These are phyloP conservation scores for Ochlodes sylvanus DNA, from an alignment of 2,888 invertebrate species.

Conservation along the genomic window DNA sequence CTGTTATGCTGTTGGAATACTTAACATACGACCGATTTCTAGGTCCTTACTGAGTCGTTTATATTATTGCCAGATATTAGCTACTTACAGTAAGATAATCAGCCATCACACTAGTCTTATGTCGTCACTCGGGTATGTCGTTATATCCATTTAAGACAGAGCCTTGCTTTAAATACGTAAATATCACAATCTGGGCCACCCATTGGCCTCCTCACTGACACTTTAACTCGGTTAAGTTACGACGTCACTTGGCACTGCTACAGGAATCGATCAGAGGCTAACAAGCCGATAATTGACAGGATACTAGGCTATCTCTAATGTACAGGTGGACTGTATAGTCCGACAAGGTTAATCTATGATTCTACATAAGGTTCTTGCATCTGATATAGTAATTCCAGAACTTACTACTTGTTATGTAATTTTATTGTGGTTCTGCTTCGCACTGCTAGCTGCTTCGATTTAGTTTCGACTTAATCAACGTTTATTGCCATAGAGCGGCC, in stretches of 20 bases:
- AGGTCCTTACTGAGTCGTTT: no score
- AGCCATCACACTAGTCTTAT: neutral
- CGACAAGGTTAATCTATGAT: neutral
- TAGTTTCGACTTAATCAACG: no score
- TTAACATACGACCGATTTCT: no score
- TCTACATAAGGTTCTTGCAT: no score
- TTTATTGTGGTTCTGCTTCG: no score
- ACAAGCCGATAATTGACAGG: conserved; percentile 79
- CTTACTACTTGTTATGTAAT: no score
- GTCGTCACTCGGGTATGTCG: neutral
- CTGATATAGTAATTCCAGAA: no score
- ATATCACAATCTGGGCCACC: conserved; percentile 46
- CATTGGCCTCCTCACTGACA: conserved; percentile 49
- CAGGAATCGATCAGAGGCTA: conserved; percentile 68
- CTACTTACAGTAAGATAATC: neutral
- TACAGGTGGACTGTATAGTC: neutral
- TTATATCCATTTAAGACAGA: conserved; percentile 14
- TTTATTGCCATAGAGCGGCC: no score
- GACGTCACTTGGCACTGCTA: conserved; percentile 53
- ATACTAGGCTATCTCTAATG: conserved; percentile 49
- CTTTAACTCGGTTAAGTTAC: conserved; percentile 61
- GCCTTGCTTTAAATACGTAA: conserved; percentile 32
- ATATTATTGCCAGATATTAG: neutral
- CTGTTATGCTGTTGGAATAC: no score
- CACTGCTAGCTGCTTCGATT: no score